Conservation (phyloP, 2,797 vertebrate species). For the Kryptolebias ocellatus region DNA sequence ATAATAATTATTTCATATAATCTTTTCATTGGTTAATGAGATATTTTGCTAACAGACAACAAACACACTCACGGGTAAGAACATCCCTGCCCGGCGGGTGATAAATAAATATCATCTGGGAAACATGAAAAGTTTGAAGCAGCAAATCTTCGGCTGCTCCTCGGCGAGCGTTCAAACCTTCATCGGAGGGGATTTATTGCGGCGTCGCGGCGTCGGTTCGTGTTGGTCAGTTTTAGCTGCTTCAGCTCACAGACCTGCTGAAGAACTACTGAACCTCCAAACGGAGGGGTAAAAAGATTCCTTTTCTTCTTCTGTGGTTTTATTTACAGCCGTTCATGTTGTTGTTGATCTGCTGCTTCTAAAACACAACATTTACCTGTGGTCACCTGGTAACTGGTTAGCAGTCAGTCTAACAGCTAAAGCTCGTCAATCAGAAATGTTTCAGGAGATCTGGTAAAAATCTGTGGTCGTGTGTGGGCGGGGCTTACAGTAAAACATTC, state of each 20-base stretch:
- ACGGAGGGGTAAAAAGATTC: neutral
- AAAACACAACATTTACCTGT: neutral
- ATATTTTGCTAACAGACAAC: too few relatives aligned
- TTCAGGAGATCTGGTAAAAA: too few relatives aligned
- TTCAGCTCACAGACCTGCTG: slow-evolving; percentile 3
- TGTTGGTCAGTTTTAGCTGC: slow-evolving; percentile 3
- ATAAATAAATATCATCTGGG: neutral
- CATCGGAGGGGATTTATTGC: slow-evolving; percentile 1
- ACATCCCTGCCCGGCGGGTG: neutral
- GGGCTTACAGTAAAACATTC: too few relatives aligned
- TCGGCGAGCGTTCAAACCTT: neutral
- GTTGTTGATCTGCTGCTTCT: neutral
- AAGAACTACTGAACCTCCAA: slow-evolving; percentile 9
- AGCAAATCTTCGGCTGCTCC: neutral
- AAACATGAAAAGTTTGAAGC: neutral
- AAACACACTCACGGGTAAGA: too few relatives aligned
- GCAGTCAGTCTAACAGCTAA: too few relatives aligned
- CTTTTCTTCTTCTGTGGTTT: neutral
- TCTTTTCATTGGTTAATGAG: too few relatives aligned
- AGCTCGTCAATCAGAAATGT: too few relatives aligned
- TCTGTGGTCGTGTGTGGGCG: too few relatives aligned
- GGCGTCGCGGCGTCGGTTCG: neutral
- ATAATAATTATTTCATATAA: too few relatives aligned
- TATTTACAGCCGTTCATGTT: neutral
- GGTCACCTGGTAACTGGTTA: neutral